Percentiles rank a stretch among this genome's conserved stretches.
Evolutionary conservation across 2,113 vertebrate species (phyloP).

Genomic region (Tenebrosternarchus preto): DNA sequence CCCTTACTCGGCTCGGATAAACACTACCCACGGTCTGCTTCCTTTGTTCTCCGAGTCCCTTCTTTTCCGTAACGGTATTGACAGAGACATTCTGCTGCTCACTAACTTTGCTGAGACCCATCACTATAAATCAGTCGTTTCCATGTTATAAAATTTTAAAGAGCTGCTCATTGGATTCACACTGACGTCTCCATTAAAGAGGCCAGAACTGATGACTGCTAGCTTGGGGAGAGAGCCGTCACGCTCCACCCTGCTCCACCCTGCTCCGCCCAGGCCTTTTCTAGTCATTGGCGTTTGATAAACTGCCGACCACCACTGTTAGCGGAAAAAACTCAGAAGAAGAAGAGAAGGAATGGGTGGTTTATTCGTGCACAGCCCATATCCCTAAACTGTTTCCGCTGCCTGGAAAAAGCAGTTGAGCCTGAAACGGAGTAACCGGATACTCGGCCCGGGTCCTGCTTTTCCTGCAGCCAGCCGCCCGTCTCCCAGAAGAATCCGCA

Average conservation of each 20-base stretch:
- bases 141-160: slow-evolving; percentile 73
- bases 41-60: slow-evolving; percentile 25
- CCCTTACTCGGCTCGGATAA: background rate
- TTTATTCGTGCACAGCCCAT: slow-evolving; percentile 32
- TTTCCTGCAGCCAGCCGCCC: slow-evolving; percentile 27
- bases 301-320: slow-evolving; percentile 29
- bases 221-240: slow-evolving; percentile 57
- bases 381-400: slow-evolving; percentile 30
- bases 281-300: slow-evolving; percentile 3
- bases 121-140: slow-evolving; percentile 75
- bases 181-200: slow-evolving; percentile 71
- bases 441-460: slow-evolving; percentile 7
- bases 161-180: slow-evolving; percentile 65
- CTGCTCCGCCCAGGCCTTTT: background rate
- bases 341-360: slow-evolving; percentile 11
- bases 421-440: slow-evolving; percentile 43
- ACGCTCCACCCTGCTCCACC: background rate
- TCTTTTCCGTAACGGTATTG: slow-evolving; percentile 37
- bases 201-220: slow-evolving; percentile 62
- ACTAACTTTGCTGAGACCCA: slow-evolving; percentile 59
- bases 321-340: slow-evolving; percentile 5
- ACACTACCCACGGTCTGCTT: background rate
- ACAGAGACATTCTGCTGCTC: slow-evolving; percentile 52
- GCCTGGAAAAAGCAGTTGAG: slow-evolving; percentile 28
- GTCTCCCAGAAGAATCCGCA: slow-evolving; percentile 38